Conservation (phyloP, 1,140 invertebrate genomes). For the Hycleus cichorii region DNA sequence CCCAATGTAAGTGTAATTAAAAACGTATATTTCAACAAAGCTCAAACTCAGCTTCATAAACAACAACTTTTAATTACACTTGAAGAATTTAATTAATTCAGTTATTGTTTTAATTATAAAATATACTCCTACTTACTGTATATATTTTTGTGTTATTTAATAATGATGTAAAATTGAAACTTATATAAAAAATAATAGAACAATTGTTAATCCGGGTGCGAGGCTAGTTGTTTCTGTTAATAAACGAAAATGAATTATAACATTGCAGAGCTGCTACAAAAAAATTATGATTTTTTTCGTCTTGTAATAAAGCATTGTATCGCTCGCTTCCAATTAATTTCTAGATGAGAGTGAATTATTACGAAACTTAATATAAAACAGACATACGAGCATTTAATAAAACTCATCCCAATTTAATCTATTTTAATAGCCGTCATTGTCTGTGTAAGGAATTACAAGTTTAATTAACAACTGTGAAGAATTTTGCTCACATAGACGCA, state of each 20-base stretch:
- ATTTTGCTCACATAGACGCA: constrained; percentile 17
- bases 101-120: constrained; percentile 15
- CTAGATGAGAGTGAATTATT: constrained; percentile 23
- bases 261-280: too few relatives aligned
- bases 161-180: too few relatives aligned
- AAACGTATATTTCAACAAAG: constrained; percentile 9
- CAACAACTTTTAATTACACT: constrained; percentile 14
- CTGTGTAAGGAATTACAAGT: constrained; percentile 39
- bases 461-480: constrained; percentile 40
- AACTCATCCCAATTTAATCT: constrained; percentile 41
- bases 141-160: too few relatives aligned
- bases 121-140: neutral
- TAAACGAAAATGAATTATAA: constrained; percentile 9
- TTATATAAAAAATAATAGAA: too few relatives aligned
- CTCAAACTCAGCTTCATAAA: constrained; percentile 1
- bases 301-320: constrained; percentile 20
- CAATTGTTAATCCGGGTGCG: too few relatives aligned
- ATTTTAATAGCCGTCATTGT: constrained; percentile 41
- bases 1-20: constrained; percentile 1
- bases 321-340: constrained; percentile 22
- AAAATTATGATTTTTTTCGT: too few relatives aligned
- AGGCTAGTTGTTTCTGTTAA: constrained; percentile 1
- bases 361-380: constrained; percentile 32
- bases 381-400: constrained; percentile 39
- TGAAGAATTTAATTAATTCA: constrained; percentile 12